A percentile compares a stretch with the other conserved stretches of the same genome.
phyloP scores from a whole-genome alignment of 1,140 invertebrate genomes.

The Trichonephila inaurata region DNA sequence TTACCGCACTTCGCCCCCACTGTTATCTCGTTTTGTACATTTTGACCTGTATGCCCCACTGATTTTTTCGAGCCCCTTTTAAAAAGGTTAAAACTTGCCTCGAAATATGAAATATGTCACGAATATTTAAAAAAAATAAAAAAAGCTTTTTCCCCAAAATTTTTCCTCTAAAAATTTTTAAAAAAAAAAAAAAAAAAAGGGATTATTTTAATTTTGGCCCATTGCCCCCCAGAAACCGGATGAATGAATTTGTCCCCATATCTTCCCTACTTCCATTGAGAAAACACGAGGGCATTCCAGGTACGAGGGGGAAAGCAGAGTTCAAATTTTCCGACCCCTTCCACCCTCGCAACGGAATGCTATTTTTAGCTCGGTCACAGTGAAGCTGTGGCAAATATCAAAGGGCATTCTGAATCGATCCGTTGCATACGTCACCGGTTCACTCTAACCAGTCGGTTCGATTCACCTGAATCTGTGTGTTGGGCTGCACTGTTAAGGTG shows the following conservation, averaged over 20 bases:
- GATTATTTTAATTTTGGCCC: not conserved
- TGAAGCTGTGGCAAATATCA: constrained; percentile 55
- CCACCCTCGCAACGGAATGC: constrained; percentile 7
- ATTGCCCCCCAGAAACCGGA: not conserved
- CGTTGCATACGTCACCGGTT: constrained; percentile 57
- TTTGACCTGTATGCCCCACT: no score
- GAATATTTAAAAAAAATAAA: no score
- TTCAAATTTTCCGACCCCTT: constrained; percentile 42
- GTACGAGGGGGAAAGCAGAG: constrained; percentile 12
- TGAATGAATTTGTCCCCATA: constrained; percentile 35
- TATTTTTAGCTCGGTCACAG: constrained; percentile 61
- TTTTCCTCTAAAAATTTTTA: no score
- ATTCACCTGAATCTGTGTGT: constrained; percentile 1
- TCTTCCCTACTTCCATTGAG: constrained; percentile 49
- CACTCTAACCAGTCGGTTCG: constrained; percentile 21
- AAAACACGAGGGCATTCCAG: constrained; percentile 38
- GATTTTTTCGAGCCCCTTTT: no score
- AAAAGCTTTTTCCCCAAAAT: no score
- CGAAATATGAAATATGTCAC: no score
- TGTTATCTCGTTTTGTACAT: no score
- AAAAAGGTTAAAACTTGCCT: no score
- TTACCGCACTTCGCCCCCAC: no score
- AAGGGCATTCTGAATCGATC: constrained; percentile 64
- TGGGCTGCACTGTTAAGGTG: not conserved
- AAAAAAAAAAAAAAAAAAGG: no score